Base-by-base conservation (phyloP, 2,797 vertebrate species). In the Crotalus adamanteus region DNA sequence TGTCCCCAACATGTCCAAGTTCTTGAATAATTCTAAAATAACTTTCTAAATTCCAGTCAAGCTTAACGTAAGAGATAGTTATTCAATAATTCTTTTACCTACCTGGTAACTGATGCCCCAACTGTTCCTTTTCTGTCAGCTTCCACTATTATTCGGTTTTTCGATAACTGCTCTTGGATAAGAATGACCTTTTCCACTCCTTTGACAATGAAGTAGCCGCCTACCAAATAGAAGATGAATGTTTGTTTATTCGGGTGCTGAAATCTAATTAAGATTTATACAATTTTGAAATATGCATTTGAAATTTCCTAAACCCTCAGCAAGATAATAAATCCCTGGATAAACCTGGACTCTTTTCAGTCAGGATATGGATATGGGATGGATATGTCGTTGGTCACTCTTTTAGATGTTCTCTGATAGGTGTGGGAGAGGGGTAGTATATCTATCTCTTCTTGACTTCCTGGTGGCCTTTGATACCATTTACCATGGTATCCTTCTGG, bases 71-170 rank as follows among this genome's bases (percentile, higher is more conserved):
- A 90, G 31, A 93, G 56, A 92, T 4, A 90, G 53, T 0, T 16
- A 28, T 14, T 78, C 13, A 5, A 28, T 9, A 92, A 91, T 88
- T 83, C 87, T 60, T 91, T 5, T 97, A 99, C 99, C 99, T 99
- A 99, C 99, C 99, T 99, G 97, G 99, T 99, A 63, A 99, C 99
- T 0, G 99, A 99, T n/a, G 99, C 99, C 0, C 99, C 99, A 1
- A 99, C 99, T 0, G 98, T 97, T 14, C 99, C 99, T 96, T 99
- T 99, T 95, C 99, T 98, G 95, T 99, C 99, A 73, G 99, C 99
- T 92, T 99, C 99, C 97, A 99, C 99, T 86, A 99, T 99, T 93
- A 99, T 99, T 94, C 99, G 98, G 97, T 99, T 99, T 98, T 99
- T 99, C 7, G 99, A 99, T 89, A 99, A 97, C 97, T 99, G 99